phyloP scores from a whole-genome alignment of 2,113 vertebrate species.

The Apodemus sylvaticus region DNA sequence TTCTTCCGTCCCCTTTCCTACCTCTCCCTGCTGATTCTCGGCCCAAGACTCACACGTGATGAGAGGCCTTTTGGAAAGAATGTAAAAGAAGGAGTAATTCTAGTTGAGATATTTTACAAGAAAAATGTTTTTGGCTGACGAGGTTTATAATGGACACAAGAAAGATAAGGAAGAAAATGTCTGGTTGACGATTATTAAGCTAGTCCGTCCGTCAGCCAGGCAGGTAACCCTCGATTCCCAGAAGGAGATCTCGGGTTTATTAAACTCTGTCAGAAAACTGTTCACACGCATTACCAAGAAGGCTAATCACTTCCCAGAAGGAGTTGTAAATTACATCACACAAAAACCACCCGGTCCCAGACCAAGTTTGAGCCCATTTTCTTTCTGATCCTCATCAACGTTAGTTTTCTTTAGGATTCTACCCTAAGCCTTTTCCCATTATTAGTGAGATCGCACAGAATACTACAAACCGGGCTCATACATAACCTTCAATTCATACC shows the following conservation, averaged over 20 bases:
- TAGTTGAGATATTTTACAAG: slow-evolving; percentile 33
- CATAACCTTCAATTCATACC: background rate
- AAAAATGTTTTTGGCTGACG: slow-evolving; percentile 35
- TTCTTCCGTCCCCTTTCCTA: background rate
- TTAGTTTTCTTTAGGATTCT: slow-evolving; percentile 18
- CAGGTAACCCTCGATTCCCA: slow-evolving; percentile 75
- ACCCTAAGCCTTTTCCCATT: background rate
- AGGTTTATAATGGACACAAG: slow-evolving; percentile 26
- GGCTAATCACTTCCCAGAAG: slow-evolving; percentile 79
- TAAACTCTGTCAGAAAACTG: slow-evolving; percentile 76
- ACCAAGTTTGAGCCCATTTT: slow-evolving; percentile 48
- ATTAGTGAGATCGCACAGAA: background rate
- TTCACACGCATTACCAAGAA: slow-evolving; percentile 74
- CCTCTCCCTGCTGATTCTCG: background rate
- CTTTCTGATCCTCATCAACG: slow-evolving; percentile 25
- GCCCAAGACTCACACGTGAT: background rate
- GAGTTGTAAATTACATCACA: slow-evolving; percentile 76
- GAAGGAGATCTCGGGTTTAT: slow-evolving; percentile 74
- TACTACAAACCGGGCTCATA: background rate
- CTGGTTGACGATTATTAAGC: slow-evolving; percentile 76
- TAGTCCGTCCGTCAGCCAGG: slow-evolving; percentile 71
- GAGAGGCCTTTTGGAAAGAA: slow-evolving; percentile 51
- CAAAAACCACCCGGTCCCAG: slow-evolving; percentile 58
- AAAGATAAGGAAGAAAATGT: slow-evolving; percentile 61
- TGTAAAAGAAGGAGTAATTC: slow-evolving; percentile 45